These are phyloP conservation scores for Coremacera marginata DNA, from an alignment of 2,888 invertebrate genomes.

Conservation along the genomic window DNA sequence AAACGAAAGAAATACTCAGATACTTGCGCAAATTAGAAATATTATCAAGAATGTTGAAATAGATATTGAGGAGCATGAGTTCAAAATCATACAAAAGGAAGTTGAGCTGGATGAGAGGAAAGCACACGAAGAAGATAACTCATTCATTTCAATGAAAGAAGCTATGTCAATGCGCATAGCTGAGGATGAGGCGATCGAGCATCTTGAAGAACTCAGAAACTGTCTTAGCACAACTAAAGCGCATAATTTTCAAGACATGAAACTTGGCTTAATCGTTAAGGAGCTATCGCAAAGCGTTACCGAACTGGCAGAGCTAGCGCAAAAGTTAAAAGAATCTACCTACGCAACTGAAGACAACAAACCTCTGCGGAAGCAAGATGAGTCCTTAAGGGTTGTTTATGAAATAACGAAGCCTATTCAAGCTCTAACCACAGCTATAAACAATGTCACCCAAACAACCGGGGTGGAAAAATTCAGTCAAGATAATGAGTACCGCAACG, in stretches of 20 bases:
- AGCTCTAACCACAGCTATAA: constrained; percentile 20
- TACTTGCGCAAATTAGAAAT: constrained; percentile 59
- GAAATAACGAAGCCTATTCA: constrained; percentile 10
- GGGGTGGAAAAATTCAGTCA: constrained; percentile 52
- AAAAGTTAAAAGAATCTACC: constrained; percentile 29
- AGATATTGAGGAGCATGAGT: constrained; percentile 66
- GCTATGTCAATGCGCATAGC: constrained; percentile 62
- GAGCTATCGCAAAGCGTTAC: constrained; percentile 1
- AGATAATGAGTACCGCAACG: constrained; percentile 7
- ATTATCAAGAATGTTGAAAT: constrained; percentile 61
- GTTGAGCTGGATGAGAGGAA: constrained; percentile 61
- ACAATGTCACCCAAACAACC: constrained; percentile 34
- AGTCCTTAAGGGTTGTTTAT: constrained; percentile 32
- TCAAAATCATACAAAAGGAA: constrained; percentile 62
- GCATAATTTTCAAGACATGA: neutral
- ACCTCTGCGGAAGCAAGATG: constrained; percentile 13
- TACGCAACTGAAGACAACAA: neutral
- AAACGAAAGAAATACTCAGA: constrained; percentile 58
- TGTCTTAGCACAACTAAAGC: neutral
- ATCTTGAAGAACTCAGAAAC: constrained; percentile 60
- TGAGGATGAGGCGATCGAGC: constrained; percentile 61
- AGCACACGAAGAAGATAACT: constrained; percentile 57
- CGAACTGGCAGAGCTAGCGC: neutral
- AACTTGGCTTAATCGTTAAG: neutral
- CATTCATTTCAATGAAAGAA: constrained; percentile 60